Conservation (phyloP, 2,797 vertebrate genomes). For the Cottoperca gobio region DNA sequence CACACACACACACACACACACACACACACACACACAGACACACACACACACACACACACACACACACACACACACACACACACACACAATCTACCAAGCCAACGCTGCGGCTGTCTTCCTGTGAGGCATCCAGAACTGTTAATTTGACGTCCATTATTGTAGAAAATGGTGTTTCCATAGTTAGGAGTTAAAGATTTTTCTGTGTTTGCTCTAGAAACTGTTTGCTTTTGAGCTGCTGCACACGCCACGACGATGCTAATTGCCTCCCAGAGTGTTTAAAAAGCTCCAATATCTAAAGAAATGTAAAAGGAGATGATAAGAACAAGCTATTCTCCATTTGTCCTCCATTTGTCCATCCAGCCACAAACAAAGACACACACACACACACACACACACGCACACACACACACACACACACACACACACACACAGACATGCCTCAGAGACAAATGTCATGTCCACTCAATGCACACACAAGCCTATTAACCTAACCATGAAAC, state of each 20-base stretch:
- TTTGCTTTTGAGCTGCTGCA: conserved; percentile 1
- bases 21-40: neutral
- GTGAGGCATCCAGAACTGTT: neutral
- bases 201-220: neutral
- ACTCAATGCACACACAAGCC: conserved; percentile 34
- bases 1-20: conserved; percentile 3
- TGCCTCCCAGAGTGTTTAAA: neutral
- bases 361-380: too few species aligned
- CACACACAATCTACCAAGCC: neutral
- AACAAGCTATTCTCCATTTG: neutral
- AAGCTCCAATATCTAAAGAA: neutral
- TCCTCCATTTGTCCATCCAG: conserved; percentile 2
- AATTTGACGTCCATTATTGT: conserved; percentile 4
- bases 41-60: neutral
- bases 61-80: neutral
- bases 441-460: conserved; percentile 52
- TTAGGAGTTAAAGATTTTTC: neutral
- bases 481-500: conserved; percentile 39
- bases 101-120: neutral
- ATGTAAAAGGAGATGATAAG: neutral
- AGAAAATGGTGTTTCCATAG: neutral
- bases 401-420: neutral
- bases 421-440: conserved; percentile 3
- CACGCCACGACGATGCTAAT: neutral
- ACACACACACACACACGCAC: conserved; percentile 2